phyloP scores from a whole-genome alignment of 2,888 invertebrate species.

The Dendrolimus pini region DNA sequence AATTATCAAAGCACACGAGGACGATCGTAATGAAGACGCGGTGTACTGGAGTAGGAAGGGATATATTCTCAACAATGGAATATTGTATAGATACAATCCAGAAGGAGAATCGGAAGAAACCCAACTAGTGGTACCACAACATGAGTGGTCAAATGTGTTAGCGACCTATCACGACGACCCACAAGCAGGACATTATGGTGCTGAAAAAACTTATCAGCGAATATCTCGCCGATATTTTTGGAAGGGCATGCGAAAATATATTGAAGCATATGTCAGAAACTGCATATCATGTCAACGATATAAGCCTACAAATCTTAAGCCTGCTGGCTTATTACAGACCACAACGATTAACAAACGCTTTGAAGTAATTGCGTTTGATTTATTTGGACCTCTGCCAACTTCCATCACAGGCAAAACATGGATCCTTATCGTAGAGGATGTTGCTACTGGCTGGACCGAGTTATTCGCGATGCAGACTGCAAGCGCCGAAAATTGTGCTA shows the following conservation, averaged over 20 bases:
- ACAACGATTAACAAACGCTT: slow-evolving; percentile 12
- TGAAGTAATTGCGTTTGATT: slow-evolving; percentile 26
- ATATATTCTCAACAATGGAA: neutral
- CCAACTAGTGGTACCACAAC: slow-evolving; percentile 1
- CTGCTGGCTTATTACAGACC: slow-evolving; percentile 8
- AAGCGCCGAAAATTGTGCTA: slow-evolving; percentile 24
- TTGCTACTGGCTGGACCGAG: slow-evolving; percentile 20
- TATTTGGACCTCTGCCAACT: slow-evolving; percentile 23
- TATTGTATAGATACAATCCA: neutral
- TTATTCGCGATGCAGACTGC: slow-evolving; percentile 20
- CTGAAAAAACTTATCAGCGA: slow-evolving; percentile 2
- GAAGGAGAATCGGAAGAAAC: neutral
- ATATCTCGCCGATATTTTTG: slow-evolving; percentile 10
- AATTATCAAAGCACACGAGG: neutral
- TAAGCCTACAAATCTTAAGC: slow-evolving; percentile 7
- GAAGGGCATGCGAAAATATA: slow-evolving; percentile 12
- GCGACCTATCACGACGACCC: neutral
- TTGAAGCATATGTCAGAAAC: slow-evolving; percentile 16
- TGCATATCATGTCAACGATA: slow-evolving; percentile 26
- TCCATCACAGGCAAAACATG: slow-evolving; percentile 9
- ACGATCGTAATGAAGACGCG: neutral
- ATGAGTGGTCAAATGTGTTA: slow-evolving; percentile 1
- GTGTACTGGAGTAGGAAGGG: slow-evolving; percentile 1
- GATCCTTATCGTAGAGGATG: slow-evolving; percentile 20
- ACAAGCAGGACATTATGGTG: slow-evolving; percentile 1